These are phyloP conservation scores for Tenthredo livida DNA, from an alignment of 2,888 invertebrate genomes.

Conservation along the genomic window DNA sequence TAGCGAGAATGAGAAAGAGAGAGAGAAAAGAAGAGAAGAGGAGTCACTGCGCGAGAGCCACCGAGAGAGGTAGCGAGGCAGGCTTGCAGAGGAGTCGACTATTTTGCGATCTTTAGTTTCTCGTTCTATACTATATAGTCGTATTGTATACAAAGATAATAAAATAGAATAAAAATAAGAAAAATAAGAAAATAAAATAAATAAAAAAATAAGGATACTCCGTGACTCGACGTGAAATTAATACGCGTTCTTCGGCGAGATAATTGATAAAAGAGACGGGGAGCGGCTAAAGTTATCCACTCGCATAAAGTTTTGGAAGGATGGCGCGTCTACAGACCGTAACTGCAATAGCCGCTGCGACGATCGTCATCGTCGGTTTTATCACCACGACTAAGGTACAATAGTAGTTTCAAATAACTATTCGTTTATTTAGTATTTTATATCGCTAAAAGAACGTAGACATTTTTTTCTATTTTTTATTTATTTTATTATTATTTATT, in stretches of 20 bases:
- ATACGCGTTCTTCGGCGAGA: constrained; percentile 43
- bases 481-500: not conserved
- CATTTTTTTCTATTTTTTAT: not conserved
- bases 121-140: constrained; percentile 25
- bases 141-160: not conserved
- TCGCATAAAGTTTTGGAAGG: constrained; percentile 47
- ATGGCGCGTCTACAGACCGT: constrained; percentile 49
- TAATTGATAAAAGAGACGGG: constrained; percentile 54
- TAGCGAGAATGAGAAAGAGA: not conserved
- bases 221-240: constrained; percentile 34
- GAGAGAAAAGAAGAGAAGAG: constrained; percentile 12
- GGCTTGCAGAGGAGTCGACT: constrained; percentile 27
- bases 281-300: constrained; percentile 35
- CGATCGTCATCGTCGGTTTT: constrained; percentile 29
- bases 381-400: constrained; percentile 39
- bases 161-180: too few relatives aligned
- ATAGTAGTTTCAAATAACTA: not conserved
- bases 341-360: constrained; percentile 25
- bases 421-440: not conserved
- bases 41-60: constrained; percentile 7
- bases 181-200: not conserved
- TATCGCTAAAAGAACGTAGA: not conserved
- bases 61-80: constrained; percentile 19
- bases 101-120: constrained; percentile 8
- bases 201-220: too few relatives aligned